Conservation (phyloP, 2,797 vertebrate species). For the Tapera naevia region DNA sequence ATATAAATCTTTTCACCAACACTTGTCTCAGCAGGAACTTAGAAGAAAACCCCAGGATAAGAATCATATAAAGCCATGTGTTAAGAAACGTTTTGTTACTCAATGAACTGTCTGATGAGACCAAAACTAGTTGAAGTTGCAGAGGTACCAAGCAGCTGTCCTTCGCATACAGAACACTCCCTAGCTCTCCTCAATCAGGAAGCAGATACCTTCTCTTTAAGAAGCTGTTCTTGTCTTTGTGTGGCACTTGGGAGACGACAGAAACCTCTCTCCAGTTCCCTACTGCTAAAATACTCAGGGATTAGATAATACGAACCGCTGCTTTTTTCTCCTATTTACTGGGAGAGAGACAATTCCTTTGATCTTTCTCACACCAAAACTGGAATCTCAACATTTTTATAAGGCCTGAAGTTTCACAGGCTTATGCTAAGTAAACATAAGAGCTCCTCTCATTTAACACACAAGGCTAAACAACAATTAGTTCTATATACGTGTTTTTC, state of each 20-base stretch:
- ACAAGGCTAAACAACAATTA: too few relatives aligned
- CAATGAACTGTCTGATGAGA: not conserved
- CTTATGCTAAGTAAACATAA: too few relatives aligned
- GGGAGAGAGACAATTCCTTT: too few relatives aligned
- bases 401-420: too few relatives aligned
- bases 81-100: not conserved
- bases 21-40: not conserved
- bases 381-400: too few relatives aligned
- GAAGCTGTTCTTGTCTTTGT: not conserved
- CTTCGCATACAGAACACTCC: fast-evolving
- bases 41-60: not conserved
- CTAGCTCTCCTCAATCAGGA: not conserved
- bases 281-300: not conserved
- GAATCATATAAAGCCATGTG: too few relatives aligned
- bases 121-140: not conserved
- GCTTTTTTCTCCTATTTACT: too few relatives aligned
- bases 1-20: not conserved
- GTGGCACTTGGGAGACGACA: fast-evolving
- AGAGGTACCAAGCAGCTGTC: not conserved
- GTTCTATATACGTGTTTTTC: too few relatives aligned
- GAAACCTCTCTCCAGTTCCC: not conserved
- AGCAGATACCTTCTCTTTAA: not conserved
- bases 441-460: too few relatives aligned
- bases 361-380: too few relatives aligned
- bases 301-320: not conserved